Evolutionary conservation across 2,797 vertebrate species (phyloP), one percentile per base, ranked within the genome.

Genomic region (Acomys russatus): DNA sequence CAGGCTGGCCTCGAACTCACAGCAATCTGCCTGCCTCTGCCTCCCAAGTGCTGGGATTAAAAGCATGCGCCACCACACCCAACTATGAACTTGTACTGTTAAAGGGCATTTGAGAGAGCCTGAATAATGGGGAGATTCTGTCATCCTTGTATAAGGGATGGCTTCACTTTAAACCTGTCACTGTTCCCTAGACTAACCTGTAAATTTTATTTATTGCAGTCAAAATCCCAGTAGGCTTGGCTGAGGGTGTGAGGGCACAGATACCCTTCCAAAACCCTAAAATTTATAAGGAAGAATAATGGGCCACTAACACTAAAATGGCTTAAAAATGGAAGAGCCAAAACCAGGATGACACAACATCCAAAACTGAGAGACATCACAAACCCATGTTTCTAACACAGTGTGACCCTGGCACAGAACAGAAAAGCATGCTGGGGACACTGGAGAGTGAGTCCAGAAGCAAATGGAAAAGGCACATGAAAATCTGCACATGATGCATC

Each of bases 181-280:
- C 3, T 68, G 86, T 9, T 10, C 17, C 44, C 70, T 25, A 63
- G 87, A 91, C 56, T 91, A 91, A 54, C 56, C 63, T 82, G 11
- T 44, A 68, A 68, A 23, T 91, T 92, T 76, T 71, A 85, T 88
- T 84, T 23, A 49, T 76, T 91, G 28, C n/a, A 63, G 18, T 92
- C 68, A 88, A 71, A 95, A 86, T 92, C 54, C 44, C 56, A 73
- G 54, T 17, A 88, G 87, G 82, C 33, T 17, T 92, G 54, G 8
- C 22, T 51, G 9, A 18, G 8, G 10, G 22, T 5, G 22, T 20
- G 9, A 6, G 11, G 49, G n/a, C 28, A 33, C 30, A 15, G 22
- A 90, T 63, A 28, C 9, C 56, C 15, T 12, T 51, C 68, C n/a
- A 78, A 73, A 95, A 77, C 64, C 84, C 22, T 66, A 80, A 94